Conservation (phyloP, 2,113 vertebrate species). For the Dicrurus megarhynchus region DNA sequence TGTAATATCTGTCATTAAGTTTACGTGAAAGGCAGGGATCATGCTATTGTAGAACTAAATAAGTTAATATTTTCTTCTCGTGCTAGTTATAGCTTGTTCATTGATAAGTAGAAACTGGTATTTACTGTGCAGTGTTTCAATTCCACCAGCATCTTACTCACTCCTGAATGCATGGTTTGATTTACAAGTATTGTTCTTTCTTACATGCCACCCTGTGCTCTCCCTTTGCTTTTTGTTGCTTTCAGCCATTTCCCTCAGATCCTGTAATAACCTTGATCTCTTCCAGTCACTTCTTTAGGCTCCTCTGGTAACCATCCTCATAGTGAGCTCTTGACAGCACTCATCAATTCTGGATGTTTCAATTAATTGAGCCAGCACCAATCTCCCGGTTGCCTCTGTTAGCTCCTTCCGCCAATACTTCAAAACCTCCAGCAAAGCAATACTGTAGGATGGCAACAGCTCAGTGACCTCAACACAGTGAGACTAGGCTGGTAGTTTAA, state of each 20-base stretch:
- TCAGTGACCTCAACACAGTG: not conserved
- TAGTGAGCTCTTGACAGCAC: conserved; percentile 37
- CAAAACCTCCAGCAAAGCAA: not conserved
- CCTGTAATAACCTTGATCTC: conserved; percentile 45
- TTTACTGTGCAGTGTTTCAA: not conserved
- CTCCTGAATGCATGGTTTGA: not conserved
- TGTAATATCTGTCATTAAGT: not conserved
- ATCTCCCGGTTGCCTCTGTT: not conserved
- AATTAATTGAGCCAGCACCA: conserved; percentile 47
- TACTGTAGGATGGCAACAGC: not conserved
- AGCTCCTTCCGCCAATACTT: not conserved
- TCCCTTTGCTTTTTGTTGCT: not conserved
- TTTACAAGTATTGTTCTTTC: conserved; percentile 5
- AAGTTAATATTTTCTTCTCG: not conserved
- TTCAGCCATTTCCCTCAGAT: conserved; percentile 23
- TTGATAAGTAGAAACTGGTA: not conserved
- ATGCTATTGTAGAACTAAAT: not conserved
- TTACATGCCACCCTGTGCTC: not conserved
- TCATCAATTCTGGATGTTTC: conserved; percentile 54
- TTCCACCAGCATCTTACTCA: not conserved
- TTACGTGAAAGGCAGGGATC: not conserved
- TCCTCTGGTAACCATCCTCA: conserved; percentile 10
- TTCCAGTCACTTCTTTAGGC: conserved; percentile 31
- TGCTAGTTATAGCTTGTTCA: not conserved
- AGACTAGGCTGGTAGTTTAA: not conserved